Evolutionary conservation across 2,888 invertebrate species (phyloP).

Genomic region (Chironomus tentans): DNA sequence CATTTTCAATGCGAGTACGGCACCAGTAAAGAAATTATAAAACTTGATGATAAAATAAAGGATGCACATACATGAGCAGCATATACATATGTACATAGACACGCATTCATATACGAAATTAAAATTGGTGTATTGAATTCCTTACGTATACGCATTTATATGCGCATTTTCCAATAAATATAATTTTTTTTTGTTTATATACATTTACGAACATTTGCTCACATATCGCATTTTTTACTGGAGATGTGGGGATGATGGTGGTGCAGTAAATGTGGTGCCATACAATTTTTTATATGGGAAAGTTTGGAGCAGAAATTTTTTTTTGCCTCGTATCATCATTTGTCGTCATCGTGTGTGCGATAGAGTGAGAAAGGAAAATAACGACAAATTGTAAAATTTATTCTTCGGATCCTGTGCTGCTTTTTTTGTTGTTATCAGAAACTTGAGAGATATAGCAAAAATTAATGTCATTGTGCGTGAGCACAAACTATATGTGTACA

Average conservation of each 20-base stretch:
- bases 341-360: no score
- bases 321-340: not conserved
- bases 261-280: not conserved
- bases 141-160: not conserved
- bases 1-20: not conserved
- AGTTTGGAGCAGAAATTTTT: no score
- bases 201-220: no score
- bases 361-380: no score
- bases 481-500: not conserved
- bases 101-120: not conserved
- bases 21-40: not conserved
- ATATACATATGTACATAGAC: not conserved
- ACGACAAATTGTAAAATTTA: no score
- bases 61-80: slow-evolving; percentile 14
- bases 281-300: not conserved
- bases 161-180: not conserved
- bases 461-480: not conserved
- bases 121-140: not conserved
- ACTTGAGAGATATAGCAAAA: no score
- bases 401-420: no score
- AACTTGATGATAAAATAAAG: not conserved
- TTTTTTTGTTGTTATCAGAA: no score
- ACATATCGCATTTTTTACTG: no score
- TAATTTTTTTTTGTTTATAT: not conserved
- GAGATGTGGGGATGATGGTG: not conserved